A percentile compares a stretch with the other conserved stretches of the same genome.
phyloP scores from a whole-genome alignment of 92 coral and sea anemone species.

The Epizoanthus scotinus region DNA sequence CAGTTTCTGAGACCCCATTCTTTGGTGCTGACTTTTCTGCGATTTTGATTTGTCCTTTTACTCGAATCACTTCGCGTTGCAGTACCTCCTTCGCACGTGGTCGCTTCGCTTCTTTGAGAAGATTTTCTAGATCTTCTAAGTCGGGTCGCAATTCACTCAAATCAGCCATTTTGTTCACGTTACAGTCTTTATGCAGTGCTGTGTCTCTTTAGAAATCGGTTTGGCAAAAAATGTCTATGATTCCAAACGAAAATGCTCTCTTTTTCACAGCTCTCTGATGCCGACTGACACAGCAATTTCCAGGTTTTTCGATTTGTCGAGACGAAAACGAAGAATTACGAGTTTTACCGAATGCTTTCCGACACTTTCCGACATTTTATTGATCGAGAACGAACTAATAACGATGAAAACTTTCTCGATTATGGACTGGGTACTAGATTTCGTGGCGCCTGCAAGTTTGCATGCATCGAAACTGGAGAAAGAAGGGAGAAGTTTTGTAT shows the following conservation, averaged over 20 bases:
- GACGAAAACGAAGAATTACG: neutral
- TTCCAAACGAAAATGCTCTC: too few relatives aligned
- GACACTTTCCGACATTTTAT: constrained; percentile 8
- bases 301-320: neutral
- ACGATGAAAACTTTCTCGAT: neutral
- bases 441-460: constrained; percentile 15
- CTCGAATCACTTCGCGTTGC: constrained; percentile 65
- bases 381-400: neutral
- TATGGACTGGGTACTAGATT: constrained; percentile 25
- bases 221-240: too few relatives aligned
- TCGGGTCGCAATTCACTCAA: constrained; percentile 52
- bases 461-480: neutral
- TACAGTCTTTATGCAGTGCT: neutral
- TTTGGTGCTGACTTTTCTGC: constrained; percentile 19
- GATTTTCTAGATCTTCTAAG: constrained; percentile 61
- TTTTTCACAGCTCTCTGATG: too few relatives aligned
- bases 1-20: neutral
- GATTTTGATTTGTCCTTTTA: constrained; percentile 59
- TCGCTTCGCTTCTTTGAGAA: constrained; percentile 58
- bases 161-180: constrained; percentile 52
- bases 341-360: neutral
- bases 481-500: neutral
- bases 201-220: too few relatives aligned
- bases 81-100: constrained; percentile 75
- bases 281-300: too few relatives aligned